Base-by-base conservation (phyloP, 2,888 invertebrate species). In the Catotricha subobsoleta region DNA sequence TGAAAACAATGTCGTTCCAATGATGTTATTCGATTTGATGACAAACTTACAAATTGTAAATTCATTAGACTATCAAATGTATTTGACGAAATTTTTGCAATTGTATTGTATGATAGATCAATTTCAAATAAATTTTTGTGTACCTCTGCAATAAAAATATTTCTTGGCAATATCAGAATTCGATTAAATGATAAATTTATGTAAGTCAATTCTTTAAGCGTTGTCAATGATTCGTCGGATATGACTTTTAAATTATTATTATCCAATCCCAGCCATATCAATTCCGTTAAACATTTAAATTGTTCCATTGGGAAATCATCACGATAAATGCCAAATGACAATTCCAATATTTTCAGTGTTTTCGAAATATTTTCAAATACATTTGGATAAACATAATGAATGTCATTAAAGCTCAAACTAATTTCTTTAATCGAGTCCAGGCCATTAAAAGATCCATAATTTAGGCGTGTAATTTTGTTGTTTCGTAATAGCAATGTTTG, bases 371-470 rank as follows among this genome's bases (percentile, higher is more conserved):
- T 81, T 44, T 71, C 69, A 57, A 91, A 86, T 15, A 86, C 79
- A 54, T 80, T 74, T 20, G 76, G 73, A 55, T 86, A 81, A 49
- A 92, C 72, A 53, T 80, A 77, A 51, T 77, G 75, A 47, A 94
- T 71, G 54, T 83, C 80, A 62, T 94, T 94, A 62, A 91, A 88
- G 56, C 90, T 90, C 48, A 94, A 66, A 63, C 84, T 86, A 48
- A 94, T 72, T 62, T 91, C 90, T 53, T 80, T 80, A 49, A 94
- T 69, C 49, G 80, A 74, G 47, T 74, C 74, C 40, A 81, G 69
- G 30, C 76, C 76, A 44, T 72, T 69, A 59, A 88, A 82, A 48
- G 80, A 72, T 52, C 74, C 74, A 48, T 73, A 68, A 54, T 73
- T 74, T 49, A 79, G 66, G 58, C 71, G 76, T 27, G 80, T 78